Percentiles rank a stretch among this genome's conserved stretches.
These are phyloP conservation scores for Mungos mungo DNA, from an alignment of 2,113 vertebrate genomes.

Conservation along the genomic window DNA sequence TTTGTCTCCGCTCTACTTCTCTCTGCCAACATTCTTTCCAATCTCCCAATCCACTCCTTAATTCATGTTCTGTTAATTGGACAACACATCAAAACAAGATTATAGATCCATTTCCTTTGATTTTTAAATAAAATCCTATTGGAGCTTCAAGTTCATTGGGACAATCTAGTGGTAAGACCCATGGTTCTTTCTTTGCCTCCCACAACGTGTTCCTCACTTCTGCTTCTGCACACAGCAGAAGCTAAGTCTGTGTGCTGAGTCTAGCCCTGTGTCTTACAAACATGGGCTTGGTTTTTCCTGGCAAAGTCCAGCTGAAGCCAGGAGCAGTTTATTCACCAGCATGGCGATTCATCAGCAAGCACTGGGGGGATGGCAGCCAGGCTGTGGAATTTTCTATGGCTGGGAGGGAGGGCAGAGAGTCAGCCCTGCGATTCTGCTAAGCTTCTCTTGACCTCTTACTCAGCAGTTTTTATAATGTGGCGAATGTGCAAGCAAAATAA, in stretches of 20 bases:
- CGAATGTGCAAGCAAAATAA: slow-evolving; percentile 7
- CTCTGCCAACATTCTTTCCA: neutral
- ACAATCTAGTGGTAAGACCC: neutral
- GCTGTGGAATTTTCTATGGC: fast-evolving
- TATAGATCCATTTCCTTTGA: neutral
- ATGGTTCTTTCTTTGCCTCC: neutral
- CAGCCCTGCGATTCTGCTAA: neutral
- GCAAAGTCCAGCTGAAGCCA: fast-evolving
- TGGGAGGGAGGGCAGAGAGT: neutral
- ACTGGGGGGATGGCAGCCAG: neutral
- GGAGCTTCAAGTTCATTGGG: neutral
- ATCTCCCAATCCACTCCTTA: neutral
- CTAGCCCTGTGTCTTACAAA: neutral
- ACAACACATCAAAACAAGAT: neutral
- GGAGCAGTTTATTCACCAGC: neutral
- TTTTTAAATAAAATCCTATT: neutral
- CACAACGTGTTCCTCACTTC: neutral
- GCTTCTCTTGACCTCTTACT: slow-evolving; percentile 45
- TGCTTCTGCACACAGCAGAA: fast-evolving
- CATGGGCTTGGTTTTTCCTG: neutral
- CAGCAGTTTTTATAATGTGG: neutral
- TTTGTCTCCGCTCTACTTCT: neutral
- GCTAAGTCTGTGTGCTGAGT: neutral
- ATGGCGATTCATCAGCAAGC: neutral
- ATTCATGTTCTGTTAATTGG: slow-evolving; percentile 32